Evolutionary conservation across 2,797 vertebrate genomes (phyloP).

Genomic region (Gallinago nigripennis): DNA sequence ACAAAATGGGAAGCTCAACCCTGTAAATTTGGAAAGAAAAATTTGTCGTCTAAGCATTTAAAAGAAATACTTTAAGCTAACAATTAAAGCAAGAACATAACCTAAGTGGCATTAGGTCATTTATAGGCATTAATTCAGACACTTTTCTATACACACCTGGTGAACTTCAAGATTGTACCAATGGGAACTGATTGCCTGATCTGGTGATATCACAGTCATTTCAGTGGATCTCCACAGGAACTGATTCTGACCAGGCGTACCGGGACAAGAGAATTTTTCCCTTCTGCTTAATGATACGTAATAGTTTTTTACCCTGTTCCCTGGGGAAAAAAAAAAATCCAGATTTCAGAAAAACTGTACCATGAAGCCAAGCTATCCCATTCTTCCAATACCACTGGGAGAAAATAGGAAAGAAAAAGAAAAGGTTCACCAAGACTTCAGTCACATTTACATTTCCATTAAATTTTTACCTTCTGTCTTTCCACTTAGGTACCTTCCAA

Average conservation of each 20-base stretch:
- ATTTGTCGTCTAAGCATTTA: not conserved
- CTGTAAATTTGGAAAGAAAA: not conserved
- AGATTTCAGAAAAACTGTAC: not conserved
- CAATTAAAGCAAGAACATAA: not conserved
- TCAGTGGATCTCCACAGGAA: accelerated
- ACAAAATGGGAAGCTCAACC: not conserved
- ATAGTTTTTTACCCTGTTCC: not conserved
- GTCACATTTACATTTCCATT: not conserved
- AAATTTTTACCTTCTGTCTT: not conserved
- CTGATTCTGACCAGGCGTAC: not conserved
- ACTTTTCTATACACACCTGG: not conserved
- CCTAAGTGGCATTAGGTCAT: not conserved
- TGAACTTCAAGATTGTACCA: not conserved
- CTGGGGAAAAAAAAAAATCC: not conserved
- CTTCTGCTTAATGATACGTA: not conserved
- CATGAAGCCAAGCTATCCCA: not conserved
- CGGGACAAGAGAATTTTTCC: not conserved
- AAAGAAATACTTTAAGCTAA: not conserved
- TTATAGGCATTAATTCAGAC: not conserved
- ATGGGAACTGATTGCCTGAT: not conserved
- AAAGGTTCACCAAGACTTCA: not conserved
- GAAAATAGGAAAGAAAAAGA: not conserved
- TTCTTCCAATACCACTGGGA: not conserved
- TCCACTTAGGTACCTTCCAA: not conserved
- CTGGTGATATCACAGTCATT: not conserved